phyloP scores from a whole-genome alignment of 2,797 vertebrate genomes.

The Enteromius treurensis region DNA sequence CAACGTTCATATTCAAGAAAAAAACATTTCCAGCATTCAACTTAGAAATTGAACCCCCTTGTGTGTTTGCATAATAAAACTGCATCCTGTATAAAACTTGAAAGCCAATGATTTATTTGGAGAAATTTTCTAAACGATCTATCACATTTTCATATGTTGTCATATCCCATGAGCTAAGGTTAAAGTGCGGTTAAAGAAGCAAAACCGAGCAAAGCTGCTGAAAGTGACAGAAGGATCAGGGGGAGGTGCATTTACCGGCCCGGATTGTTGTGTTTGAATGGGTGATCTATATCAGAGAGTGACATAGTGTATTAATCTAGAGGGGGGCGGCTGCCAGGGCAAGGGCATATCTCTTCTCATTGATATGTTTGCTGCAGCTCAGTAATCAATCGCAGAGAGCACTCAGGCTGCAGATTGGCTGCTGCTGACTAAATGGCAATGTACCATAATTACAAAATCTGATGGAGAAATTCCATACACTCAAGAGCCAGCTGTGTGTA shows the following conservation, averaged over 20 bases:
- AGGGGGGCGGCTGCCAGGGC: conserved; percentile 53
- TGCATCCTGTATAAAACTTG: neutral
- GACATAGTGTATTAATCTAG: conserved; percentile 63
- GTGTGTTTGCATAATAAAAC: neutral
- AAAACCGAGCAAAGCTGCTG: conserved; percentile 7
- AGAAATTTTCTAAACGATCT: neutral
- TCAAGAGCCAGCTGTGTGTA: conserved; percentile 39
- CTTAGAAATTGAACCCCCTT: neutral
- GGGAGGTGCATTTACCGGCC: conserved; percentile 52
- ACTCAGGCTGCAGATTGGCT: conserved; percentile 55
- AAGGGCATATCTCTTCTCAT: conserved; percentile 64
- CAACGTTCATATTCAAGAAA: neutral
- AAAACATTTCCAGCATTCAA: neutral
- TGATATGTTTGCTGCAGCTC: conserved; percentile 65
- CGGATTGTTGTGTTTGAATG: conserved; percentile 61
- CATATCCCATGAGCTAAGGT: conserved; percentile 7
- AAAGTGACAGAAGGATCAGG: conserved; percentile 34
- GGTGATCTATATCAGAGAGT: conserved; percentile 63
- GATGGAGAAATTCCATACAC: conserved; percentile 50
- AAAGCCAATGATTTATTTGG: neutral
- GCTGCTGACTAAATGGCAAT: conserved; percentile 55
- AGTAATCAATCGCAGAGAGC: conserved; percentile 60
- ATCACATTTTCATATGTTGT: neutral
- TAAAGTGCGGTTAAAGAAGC: neutral
- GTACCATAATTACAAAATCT: conserved; percentile 56